Conservation (phyloP, 1,140 invertebrate species). For the Drosophila santomea region DNA sequence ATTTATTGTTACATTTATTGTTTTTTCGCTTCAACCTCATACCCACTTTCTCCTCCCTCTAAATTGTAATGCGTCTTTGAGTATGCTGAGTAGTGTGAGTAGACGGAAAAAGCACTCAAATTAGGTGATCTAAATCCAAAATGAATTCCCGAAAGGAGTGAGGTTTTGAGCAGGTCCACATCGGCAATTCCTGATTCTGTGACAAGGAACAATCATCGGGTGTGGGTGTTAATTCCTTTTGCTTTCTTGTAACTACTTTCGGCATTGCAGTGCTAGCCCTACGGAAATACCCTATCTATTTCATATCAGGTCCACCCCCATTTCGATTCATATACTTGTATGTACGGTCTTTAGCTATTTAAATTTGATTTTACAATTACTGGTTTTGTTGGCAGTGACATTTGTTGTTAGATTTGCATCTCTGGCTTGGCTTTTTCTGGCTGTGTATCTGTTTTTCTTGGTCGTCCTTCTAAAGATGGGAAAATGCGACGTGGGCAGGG, state of each 20-base stretch:
- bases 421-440: conserved; percentile 67
- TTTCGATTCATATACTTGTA: conserved; percentile 1
- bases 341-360: conserved; percentile 28
- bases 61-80: conserved; percentile 67
- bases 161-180: conserved; percentile 27
- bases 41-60: conserved; percentile 15
- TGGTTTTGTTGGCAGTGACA: conserved; percentile 41
- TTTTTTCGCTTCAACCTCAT: conserved; percentile 45
- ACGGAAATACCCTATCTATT: too few species aligned
- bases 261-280: conserved; percentile 13
- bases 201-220: conserved; percentile 31
- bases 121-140: conserved; percentile 6
- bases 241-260: background rate
- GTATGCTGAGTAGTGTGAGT: conserved; percentile 52
- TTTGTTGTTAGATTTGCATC: conserved; percentile 61
- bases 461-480: conserved; percentile 33
- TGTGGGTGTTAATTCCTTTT: conserved; percentile 23
- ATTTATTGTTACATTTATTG: conserved; percentile 76
- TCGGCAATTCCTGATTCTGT: conserved; percentile 45
- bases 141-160: conserved; percentile 14
- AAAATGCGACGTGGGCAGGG: conserved; percentile 3
- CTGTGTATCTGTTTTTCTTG: conserved; percentile 27
- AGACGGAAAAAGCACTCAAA: conserved; percentile 15
- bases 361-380: conserved; percentile 12
- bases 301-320: background rate